These are phyloP conservation scores for Carcina quercana DNA, from an alignment of 2,888 invertebrate species.

Conservation along the genomic window DNA sequence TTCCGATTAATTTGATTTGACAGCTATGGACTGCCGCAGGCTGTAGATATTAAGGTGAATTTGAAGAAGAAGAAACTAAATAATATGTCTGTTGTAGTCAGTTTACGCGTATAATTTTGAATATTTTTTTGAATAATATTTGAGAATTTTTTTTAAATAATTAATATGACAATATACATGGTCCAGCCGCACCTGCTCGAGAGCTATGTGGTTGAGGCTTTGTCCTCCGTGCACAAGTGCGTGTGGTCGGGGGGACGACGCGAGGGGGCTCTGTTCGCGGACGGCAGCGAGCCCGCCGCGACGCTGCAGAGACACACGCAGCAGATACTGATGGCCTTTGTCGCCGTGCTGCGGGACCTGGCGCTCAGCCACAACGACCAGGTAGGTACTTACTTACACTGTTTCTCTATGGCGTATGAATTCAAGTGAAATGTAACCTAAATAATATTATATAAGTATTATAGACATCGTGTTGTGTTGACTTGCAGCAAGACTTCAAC, in stretches of 20 bases:
- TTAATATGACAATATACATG: too few species aligned
- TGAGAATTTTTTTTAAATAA: too few species aligned
- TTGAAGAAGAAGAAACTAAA: too few species aligned
- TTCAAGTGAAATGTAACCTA: neutral
- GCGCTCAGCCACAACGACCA: constrained; percentile 81
- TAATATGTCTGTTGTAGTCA: too few species aligned
- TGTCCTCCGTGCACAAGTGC: constrained; percentile 59
- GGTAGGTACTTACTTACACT: constrained; percentile 28
- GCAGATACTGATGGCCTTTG: constrained; percentile 76
- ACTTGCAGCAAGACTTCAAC: constrained; percentile 47
- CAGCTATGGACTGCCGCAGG: too few species aligned
- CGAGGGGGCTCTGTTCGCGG: constrained; percentile 58
- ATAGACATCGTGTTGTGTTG: neutral
- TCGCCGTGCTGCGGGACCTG: constrained; percentile 81
- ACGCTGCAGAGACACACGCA: constrained; percentile 64
- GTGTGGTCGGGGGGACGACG: constrained; percentile 47
- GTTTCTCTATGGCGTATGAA: neutral
- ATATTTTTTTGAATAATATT: too few species aligned
- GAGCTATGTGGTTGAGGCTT: constrained; percentile 47
- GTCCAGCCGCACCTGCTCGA: constrained; percentile 55
- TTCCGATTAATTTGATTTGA: too few species aligned
- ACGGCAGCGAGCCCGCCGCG: constrained; percentile 37
- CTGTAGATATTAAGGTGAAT: too few species aligned
- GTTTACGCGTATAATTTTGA: too few species aligned
- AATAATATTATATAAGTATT: neutral